Evolutionary conservation across 2,888 invertebrate species (phyloP).

Genomic region (Acleris cristana): DNA sequence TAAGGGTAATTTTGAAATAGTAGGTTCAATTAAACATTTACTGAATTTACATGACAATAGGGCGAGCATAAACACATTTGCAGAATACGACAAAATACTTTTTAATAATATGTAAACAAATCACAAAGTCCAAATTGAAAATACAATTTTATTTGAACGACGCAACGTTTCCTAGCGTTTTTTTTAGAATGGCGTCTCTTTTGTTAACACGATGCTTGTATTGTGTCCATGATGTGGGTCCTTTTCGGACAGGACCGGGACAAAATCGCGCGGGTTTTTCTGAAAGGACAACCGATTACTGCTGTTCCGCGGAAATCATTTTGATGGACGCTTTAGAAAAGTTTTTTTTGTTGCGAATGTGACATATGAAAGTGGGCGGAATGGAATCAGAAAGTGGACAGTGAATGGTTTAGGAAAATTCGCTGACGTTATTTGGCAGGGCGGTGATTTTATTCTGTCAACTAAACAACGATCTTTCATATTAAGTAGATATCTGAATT

Average conservation of each 20-base stretch:
- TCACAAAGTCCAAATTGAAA: slow-evolving; percentile 31
- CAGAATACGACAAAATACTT: too few species aligned
- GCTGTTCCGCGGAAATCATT: slow-evolving; percentile 70
- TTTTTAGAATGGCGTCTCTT: slow-evolving; percentile 68
- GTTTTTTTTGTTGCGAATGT: slow-evolving; percentile 58
- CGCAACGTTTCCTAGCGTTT: slow-evolving; percentile 57
- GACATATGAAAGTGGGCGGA: slow-evolving; percentile 51
- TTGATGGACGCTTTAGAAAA: slow-evolving; percentile 74
- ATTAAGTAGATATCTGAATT: too few species aligned
- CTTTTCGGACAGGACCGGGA: slow-evolving; percentile 53
- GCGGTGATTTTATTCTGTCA: too few species aligned
- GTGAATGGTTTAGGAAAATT: slow-evolving; percentile 25
- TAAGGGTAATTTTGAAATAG: too few species aligned
- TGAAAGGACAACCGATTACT: slow-evolving; percentile 71
- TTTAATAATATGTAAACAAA: too few species aligned
- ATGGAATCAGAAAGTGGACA: slow-evolving; percentile 32
- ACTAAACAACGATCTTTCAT: too few species aligned
- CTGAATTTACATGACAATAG: too few species aligned
- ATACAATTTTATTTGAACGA: slow-evolving; percentile 65
- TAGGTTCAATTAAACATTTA: too few species aligned
- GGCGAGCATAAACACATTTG: not conserved
- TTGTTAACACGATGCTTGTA: slow-evolving; percentile 53
- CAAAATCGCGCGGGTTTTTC: slow-evolving; percentile 69
- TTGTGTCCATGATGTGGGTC: slow-evolving; percentile 78
- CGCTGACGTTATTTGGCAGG: not conserved